Conservation (phyloP, 2,888 invertebrate genomes). For the Syrphus vitripennis region DNA sequence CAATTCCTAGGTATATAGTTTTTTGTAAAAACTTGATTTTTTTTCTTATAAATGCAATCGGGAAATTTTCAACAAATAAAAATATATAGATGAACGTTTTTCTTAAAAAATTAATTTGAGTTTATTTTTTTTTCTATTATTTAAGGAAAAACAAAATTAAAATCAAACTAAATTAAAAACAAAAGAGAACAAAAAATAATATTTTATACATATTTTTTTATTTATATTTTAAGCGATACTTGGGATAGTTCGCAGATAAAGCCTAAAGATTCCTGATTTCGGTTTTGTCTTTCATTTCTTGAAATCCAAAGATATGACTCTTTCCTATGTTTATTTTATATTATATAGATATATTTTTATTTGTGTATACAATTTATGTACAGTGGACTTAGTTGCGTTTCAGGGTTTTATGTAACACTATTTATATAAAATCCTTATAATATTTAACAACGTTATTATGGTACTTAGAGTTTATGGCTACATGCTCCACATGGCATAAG, state of each 20-base stretch:
- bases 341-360: background rate
- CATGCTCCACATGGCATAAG: conserved; percentile 69
- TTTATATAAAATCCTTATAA: conserved; percentile 63
- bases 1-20: background rate
- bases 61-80: conserved; percentile 31
- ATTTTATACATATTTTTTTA: conserved; percentile 12
- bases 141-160: background rate
- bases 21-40: conserved; percentile 17
- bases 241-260: conserved; percentile 60
- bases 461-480: conserved; percentile 66
- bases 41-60: conserved; percentile 61
- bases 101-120: background rate
- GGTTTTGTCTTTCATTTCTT: conserved; percentile 69
- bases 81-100: background rate
- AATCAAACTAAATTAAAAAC: conserved; percentile 21
- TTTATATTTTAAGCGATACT: conserved; percentile 45
- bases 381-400: conserved; percentile 58
- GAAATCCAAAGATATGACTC: conserved; percentile 71
- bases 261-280: conserved; percentile 70
- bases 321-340: conserved; percentile 31
- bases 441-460: conserved; percentile 55
- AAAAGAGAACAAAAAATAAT: background rate
- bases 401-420: conserved; percentile 24
- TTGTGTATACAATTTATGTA: conserved; percentile 43
- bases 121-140: background rate